Percentiles rank a stretch among this genome's conserved stretches.
phyloP scores from a whole-genome alignment of 2,113 vertebrate species.

The Isichthys henryi region DNA sequence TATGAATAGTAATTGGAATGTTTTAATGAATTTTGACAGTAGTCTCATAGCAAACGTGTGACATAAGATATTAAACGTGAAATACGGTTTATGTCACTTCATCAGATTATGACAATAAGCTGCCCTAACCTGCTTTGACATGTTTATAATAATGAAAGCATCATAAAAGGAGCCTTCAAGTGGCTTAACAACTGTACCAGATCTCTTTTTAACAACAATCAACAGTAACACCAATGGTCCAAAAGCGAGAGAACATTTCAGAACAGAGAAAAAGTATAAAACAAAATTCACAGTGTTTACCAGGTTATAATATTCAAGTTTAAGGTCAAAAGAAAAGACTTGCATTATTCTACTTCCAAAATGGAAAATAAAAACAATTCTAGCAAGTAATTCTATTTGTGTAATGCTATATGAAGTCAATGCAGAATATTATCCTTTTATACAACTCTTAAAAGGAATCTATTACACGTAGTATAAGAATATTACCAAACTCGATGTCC shows the following conservation, averaged over 20 bases:
- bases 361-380: background rate
- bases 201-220: background rate
- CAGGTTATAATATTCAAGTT: constrained; percentile 1
- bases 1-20: background rate
- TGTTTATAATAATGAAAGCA: background rate
- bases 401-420: background rate
- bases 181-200: background rate
- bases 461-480: background rate
- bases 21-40: background rate
- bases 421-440: background rate
- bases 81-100: background rate
- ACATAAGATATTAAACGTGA: background rate
- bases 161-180: background rate
- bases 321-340: background rate
- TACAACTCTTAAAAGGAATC: background rate
- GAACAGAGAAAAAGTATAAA: background rate
- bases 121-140: background rate
- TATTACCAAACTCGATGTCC: background rate
- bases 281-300: constrained; percentile 1
- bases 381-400: background rate
- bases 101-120: background rate
- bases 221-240: background rate
- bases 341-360: background rate
- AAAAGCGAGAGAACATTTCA: background rate
- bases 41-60: background rate